Conservation (phyloP, 2,888 invertebrate genomes). For the Athripsodes cinereus region DNA sequence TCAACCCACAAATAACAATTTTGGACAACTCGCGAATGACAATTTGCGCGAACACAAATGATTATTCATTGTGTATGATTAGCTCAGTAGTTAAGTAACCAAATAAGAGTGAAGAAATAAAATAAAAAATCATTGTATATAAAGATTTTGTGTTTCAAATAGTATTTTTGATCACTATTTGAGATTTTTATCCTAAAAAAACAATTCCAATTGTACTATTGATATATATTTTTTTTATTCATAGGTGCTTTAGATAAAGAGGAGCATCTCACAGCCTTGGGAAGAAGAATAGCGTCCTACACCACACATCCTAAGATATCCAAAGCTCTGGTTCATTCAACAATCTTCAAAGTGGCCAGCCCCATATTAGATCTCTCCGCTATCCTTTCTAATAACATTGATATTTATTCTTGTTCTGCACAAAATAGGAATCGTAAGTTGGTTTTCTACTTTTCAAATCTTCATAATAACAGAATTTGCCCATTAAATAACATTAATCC, state of each 20-base stretch:
- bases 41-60: no score
- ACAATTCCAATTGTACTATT: no score
- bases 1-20: no score
- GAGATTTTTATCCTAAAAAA: no score
- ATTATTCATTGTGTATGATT: no score
- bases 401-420: conserved; percentile 48
- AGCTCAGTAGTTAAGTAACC: no score
- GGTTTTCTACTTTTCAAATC: background rate
- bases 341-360: conserved; percentile 49
- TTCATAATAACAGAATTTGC: background rate
- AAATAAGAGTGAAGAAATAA: no score
- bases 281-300: conserved; percentile 48
- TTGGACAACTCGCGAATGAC: no score
- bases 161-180: no score
- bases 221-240: no score
- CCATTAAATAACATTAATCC: background rate
- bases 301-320: conserved; percentile 56
- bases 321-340: conserved; percentile 53
- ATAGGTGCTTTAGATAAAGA: conserved; percentile 49
- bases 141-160: no score
- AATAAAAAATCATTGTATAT: no score
- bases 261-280: conserved; percentile 60
- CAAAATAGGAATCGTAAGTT: conserved; percentile 31
- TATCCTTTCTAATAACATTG: conserved; percentile 43
- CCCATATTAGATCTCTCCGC: conserved; percentile 47